Evolutionary conservation across 2,797 vertebrate genomes (phyloP).

Genomic region (Erithacus rubecula): DNA sequence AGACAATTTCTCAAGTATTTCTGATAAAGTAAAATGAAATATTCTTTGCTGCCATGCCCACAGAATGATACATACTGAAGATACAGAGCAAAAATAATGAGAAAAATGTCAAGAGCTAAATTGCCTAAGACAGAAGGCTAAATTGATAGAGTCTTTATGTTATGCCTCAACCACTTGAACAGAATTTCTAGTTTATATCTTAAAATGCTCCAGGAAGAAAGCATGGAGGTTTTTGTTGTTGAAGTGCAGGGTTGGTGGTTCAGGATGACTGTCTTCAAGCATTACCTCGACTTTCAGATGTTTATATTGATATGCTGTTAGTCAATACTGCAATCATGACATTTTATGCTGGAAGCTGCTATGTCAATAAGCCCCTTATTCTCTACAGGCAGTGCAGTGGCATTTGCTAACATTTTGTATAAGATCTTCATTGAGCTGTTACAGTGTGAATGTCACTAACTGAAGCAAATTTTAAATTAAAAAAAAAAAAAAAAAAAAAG

Average conservation of each 20-base stretch:
- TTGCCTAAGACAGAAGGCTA: background rate
- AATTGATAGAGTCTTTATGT: background rate
- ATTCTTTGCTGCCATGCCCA: background rate
- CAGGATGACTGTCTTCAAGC: background rate
- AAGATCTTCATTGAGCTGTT: constrained; percentile 19
- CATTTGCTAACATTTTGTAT: constrained; percentile 40
- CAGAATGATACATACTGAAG: background rate
- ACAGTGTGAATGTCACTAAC: constrained; percentile 33
- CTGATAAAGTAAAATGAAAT: constrained; percentile 8
- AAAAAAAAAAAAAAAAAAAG: background rate
- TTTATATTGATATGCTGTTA: constrained; percentile 59
- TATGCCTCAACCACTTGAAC: background rate
- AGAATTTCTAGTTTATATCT: background rate
- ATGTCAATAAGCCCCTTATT: constrained; percentile 55
- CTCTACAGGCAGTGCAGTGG: constrained; percentile 40
- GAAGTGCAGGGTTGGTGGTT: background rate
- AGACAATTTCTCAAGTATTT: background rate
- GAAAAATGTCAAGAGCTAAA: constrained; percentile 4
- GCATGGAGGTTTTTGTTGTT: background rate
- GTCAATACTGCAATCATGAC: constrained; percentile 60
- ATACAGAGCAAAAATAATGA: background rate
- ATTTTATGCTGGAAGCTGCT: constrained; percentile 46
- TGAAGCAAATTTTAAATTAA: background rate
- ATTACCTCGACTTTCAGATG: constrained; percentile 7
- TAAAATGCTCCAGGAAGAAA: background rate